Evolutionary conservation across 2,113 vertebrate species (phyloP).

Genomic region (Macroglossus sobrinus): DNA sequence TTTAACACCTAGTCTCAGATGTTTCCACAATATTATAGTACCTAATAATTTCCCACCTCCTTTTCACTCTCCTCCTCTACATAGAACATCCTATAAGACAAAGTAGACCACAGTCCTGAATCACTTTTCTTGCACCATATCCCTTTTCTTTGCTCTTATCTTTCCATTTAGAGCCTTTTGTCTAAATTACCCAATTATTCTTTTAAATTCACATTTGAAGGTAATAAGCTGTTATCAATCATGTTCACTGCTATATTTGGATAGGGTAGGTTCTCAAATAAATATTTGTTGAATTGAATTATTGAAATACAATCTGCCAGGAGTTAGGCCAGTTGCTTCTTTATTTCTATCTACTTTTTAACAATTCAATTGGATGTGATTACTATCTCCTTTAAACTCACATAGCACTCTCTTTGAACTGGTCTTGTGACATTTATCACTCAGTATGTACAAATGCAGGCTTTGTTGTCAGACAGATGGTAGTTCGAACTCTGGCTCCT

Average conservation of each 20-base stretch:
- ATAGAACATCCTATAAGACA: neutral
- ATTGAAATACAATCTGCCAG: neutral
- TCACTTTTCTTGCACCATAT: neutral
- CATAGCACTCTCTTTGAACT: neutral
- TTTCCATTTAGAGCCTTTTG: neutral
- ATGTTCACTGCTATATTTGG: neutral
- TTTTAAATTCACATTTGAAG: slow-evolving; percentile 31
- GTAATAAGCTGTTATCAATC: neutral
- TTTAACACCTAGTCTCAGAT: neutral
- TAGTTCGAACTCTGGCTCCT: neutral
- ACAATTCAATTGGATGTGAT: neutral
- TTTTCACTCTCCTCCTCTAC: neutral
- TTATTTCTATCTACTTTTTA: neutral
- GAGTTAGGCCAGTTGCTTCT: neutral
- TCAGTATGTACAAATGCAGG: neutral
- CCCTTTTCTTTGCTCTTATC: neutral
- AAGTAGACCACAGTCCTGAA: neutral
- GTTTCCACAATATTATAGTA: neutral
- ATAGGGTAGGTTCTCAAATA: neutral
- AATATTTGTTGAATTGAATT: slow-evolving; percentile 33
- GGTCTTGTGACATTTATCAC: neutral
- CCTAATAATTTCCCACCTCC: neutral
- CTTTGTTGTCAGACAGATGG: neutral
- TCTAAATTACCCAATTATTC: slow-evolving; percentile 25
- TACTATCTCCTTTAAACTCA: neutral